Conservation (phyloP, 2,888 invertebrate genomes). For the Drosophila ezoana region DNA sequence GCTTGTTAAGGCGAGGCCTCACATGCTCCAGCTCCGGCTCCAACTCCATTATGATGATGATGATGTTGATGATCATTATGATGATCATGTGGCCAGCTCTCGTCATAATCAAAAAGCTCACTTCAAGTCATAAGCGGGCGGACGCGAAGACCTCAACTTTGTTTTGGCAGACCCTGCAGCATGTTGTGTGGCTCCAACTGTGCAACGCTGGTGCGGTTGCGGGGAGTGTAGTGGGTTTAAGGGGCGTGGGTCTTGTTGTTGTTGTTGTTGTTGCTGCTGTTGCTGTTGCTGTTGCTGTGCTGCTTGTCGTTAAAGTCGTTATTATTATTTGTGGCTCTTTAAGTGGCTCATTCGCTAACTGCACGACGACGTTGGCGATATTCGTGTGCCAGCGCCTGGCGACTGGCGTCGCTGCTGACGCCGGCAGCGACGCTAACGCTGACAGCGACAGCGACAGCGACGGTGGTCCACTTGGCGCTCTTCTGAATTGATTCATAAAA, state of each 20-base stretch:
- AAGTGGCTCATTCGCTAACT: slow-evolving; percentile 82
- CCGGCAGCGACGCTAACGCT: slow-evolving; percentile 44
- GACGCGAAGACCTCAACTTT: slow-evolving; percentile 68
- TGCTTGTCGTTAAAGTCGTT: slow-evolving; percentile 79
- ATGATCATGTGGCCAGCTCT: slow-evolving; percentile 36
- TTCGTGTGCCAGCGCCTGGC: slow-evolving; percentile 63
- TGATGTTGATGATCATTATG: slow-evolving; percentile 19
- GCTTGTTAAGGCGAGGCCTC: slow-evolving; percentile 74
- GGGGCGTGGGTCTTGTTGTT: slow-evolving; percentile 33
- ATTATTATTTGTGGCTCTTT: slow-evolving; percentile 81
- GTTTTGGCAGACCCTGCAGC: slow-evolving; percentile 51
- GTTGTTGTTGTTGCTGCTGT: slow-evolving; percentile 61
- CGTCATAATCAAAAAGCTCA: slow-evolving; percentile 66
- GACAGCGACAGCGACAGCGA: slow-evolving; percentile 67
- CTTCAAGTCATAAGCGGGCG: slow-evolving; percentile 73
- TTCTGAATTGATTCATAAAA: slow-evolving; percentile 81
- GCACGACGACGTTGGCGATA: slow-evolving; percentile 77
- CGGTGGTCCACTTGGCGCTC: slow-evolving; percentile 80
- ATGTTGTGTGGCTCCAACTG: slow-evolving; percentile 55
- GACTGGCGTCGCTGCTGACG: slow-evolving; percentile 46
- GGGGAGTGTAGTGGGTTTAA: not conserved
- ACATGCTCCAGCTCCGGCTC: slow-evolving; percentile 24
- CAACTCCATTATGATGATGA: slow-evolving; percentile 14
- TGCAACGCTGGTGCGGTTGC: slow-evolving; percentile 11
- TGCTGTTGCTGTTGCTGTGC: slow-evolving; percentile 60